A percentile compares a stretch with the other conserved stretches of the same genome.
Evolutionary conservation across 2,113 vertebrate genomes (phyloP).

Genomic region (Lepus europaeus): DNA sequence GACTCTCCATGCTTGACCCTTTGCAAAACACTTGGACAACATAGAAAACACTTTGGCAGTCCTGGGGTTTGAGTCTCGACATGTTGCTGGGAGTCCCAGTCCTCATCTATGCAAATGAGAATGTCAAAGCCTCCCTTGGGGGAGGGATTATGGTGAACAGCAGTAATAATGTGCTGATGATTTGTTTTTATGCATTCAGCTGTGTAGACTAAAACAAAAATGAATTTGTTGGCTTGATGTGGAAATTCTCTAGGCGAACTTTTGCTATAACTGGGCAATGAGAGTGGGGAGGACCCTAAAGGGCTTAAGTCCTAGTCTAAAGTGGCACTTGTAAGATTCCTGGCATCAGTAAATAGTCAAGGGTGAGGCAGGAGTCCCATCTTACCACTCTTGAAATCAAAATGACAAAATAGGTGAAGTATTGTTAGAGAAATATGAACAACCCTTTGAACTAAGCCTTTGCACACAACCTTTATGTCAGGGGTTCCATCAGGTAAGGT

Average conservation of each 20-base stretch:
- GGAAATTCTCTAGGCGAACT: not conserved
- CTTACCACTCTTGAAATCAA: not conserved
- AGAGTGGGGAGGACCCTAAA: not conserved
- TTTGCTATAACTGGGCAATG: not conserved
- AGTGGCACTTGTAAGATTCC: not conserved
- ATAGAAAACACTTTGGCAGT: not conserved
- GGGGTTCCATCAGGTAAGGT: not conserved
- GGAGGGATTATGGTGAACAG: not conserved
- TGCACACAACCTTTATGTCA: not conserved
- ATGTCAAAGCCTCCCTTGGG: not conserved
- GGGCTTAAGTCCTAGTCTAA: not conserved
- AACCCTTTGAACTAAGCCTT: not conserved
- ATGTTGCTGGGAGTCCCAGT: accelerated
- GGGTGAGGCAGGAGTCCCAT: not conserved
- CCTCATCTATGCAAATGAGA: not conserved
- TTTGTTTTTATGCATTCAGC: not conserved
- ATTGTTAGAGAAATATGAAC: not conserved
- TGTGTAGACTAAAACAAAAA: not conserved
- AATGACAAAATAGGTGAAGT: not conserved
- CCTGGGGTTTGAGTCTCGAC: not conserved
- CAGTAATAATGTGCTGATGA: accelerated
- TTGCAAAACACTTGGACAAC: not conserved
- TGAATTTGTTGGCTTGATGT: not conserved
- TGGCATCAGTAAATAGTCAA: not conserved
- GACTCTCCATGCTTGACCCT: not conserved